Evolutionary conservation across 2,888 invertebrate species (phyloP).

Genomic region (Stomorhina lunata): DNA sequence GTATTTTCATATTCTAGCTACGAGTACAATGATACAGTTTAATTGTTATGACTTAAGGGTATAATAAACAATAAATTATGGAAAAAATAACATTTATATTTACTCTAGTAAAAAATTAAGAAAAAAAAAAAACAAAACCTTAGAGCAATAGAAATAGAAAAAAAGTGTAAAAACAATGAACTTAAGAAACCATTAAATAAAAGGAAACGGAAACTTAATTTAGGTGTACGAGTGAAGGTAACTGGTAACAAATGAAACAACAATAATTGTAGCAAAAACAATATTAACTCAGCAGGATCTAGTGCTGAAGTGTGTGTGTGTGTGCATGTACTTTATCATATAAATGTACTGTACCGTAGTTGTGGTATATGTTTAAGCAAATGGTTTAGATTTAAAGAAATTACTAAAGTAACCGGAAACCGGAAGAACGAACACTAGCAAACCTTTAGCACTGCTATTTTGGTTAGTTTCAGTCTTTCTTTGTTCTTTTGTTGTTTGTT

Average conservation of each 20-base stretch:
- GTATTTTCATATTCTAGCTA: constrained; percentile 35
- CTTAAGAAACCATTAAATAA: constrained; percentile 37
- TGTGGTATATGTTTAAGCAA: not conserved
- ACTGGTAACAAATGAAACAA: constrained; percentile 26
- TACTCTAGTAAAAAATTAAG: not conserved
- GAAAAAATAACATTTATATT: not conserved
- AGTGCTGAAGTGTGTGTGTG: not conserved
- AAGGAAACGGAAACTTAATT: constrained; percentile 53
- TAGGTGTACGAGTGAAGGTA: constrained; percentile 8
- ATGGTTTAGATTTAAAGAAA: constrained; percentile 13
- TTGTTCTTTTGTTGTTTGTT: not conserved
- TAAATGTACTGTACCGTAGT: not conserved
- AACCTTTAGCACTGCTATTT: not conserved
- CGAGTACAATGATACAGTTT: constrained; percentile 58
- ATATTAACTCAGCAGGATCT: constrained; percentile 32
- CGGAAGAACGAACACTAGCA: constrained; percentile 50
- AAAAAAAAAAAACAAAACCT: constrained; percentile 13
- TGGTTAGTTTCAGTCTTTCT: not conserved
- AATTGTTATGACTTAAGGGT: constrained; percentile 60
- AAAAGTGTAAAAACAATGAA: constrained; percentile 7
- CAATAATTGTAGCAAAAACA: constrained; percentile 39
- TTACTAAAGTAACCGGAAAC: constrained; percentile 56
- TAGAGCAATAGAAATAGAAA: not conserved
- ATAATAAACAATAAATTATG: constrained; percentile 58
- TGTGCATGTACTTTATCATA: not conserved